Conservation (phyloP, 2,113 vertebrate genomes). For the Promerops cafer region DNA sequence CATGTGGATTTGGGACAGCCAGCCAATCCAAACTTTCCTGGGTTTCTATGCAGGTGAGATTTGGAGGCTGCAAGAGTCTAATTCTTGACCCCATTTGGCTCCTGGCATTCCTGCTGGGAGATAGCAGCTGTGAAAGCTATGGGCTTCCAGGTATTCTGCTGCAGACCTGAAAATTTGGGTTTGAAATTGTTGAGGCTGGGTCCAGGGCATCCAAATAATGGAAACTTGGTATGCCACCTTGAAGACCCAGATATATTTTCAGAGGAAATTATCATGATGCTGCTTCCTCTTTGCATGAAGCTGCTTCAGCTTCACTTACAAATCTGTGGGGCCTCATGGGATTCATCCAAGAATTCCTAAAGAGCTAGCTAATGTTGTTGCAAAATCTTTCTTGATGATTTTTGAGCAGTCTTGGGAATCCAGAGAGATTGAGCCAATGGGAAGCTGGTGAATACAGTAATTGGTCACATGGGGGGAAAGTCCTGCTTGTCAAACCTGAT, state of each 20-base stretch:
- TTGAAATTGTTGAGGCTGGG: neutral
- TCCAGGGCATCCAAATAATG: neutral
- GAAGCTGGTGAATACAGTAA: neutral
- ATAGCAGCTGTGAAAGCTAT: neutral
- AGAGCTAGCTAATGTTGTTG: neutral
- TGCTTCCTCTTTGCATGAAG: neutral
- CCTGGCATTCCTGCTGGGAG: neutral
- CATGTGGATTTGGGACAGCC: neutral
- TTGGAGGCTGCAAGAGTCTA: neutral
- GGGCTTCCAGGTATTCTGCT: neutral
- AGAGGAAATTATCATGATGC: neutral
- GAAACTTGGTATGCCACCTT: fast-evolving
- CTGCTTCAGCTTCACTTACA: neutral
- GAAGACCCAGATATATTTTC: neutral
- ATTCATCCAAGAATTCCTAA: neutral
- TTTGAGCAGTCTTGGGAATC: neutral
- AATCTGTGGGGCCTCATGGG: neutral
- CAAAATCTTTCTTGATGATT: neutral
- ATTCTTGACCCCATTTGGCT: neutral
- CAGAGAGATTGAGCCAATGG: fast-evolving
- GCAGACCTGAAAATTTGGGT: neutral
- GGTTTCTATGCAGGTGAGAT: neutral
- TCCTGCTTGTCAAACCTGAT: neutral
- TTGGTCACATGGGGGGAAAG: neutral
- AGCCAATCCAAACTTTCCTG: neutral